Evolutionary conservation across 2,797 vertebrate species (phyloP).

Genomic region (Enteromius unitaeniatus): DNA sequence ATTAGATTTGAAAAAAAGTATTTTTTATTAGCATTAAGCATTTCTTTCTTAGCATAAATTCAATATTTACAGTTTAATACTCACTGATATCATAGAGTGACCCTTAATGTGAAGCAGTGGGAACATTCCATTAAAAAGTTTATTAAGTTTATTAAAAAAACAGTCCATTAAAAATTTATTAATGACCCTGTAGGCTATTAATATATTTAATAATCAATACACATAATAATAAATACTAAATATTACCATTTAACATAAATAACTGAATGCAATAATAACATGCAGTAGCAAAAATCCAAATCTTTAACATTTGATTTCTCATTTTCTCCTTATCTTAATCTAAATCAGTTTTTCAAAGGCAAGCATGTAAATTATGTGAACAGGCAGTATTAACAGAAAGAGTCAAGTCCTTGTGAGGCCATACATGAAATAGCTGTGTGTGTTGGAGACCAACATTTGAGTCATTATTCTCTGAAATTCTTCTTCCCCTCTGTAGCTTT

Average conservation of each 20-base stretch:
- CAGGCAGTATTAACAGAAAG: not conserved
- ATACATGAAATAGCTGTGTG: not conserved
- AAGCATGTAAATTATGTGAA: not conserved
- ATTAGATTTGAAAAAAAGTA: not conserved
- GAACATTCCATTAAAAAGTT: not conserved
- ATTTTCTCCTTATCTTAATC: constrained; percentile 1
- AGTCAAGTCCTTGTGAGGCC: not conserved
- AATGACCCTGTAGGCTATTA: not conserved
- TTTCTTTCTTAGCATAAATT: not conserved
- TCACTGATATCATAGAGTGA: not conserved
- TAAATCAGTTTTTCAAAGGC: not conserved
- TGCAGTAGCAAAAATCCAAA: not conserved
- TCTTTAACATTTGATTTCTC: not conserved
- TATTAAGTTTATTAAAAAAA: no score
- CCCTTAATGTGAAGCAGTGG: not conserved
- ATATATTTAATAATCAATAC: not conserved
- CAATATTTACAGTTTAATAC: constrained; percentile 15
- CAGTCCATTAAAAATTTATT: not conserved
- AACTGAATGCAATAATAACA: not conserved
- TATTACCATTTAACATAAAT: not conserved
- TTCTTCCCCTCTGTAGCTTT: not conserved
- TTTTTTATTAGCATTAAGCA: no score
- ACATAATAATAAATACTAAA: not conserved
- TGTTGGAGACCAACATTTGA: not conserved
- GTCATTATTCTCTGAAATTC: not conserved